A percentile compares a stretch with the other conserved stretches of the same genome.
Conservation (phyloP, 2,888 invertebrate genomes). For the Parascotia fuliginaria region DNA sequence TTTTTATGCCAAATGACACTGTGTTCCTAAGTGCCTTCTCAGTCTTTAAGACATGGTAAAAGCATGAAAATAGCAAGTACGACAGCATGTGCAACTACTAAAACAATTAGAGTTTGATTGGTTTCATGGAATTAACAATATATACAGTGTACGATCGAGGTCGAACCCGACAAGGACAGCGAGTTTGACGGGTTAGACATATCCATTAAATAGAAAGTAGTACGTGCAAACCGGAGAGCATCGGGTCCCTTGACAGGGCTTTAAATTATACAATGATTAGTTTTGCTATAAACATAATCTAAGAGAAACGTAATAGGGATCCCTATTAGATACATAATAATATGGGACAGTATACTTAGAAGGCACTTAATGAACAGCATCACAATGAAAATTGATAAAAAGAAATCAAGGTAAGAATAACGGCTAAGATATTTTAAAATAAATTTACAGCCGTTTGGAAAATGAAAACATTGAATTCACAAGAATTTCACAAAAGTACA, state of each 20-base stretch:
- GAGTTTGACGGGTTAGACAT: slow-evolving; percentile 57
- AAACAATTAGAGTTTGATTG: slow-evolving; percentile 35
- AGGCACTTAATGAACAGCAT: not conserved
- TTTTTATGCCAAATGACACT: no score
- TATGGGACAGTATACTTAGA: not conserved
- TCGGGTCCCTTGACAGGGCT: slow-evolving; percentile 51
- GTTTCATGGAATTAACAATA: slow-evolving; percentile 44
- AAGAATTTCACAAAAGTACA: slow-evolving; percentile 54
- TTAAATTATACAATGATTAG: slow-evolving; percentile 54
- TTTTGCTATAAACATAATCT: slow-evolving; percentile 36
- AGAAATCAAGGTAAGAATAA: slow-evolving; percentile 5
- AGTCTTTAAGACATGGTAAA: no score
- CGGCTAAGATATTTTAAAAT: slow-evolving; percentile 16
- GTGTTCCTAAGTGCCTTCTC: no score
- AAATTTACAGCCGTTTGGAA: slow-evolving; percentile 29
- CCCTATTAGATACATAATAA: not conserved
- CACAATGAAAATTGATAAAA: slow-evolving; percentile 9
- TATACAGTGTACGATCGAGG: slow-evolving; percentile 45
- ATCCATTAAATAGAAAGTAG: slow-evolving; percentile 59
- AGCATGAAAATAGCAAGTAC: no score
- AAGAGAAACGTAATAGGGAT: not conserved
- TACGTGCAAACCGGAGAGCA: slow-evolving; percentile 46
- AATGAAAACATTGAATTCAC: slow-evolving; percentile 44
- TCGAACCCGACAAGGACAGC: slow-evolving; percentile 51
- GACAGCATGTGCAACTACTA: not conserved